Conservation (phyloP, 2,888 invertebrate genomes). For the Pollenia amentaria region DNA sequence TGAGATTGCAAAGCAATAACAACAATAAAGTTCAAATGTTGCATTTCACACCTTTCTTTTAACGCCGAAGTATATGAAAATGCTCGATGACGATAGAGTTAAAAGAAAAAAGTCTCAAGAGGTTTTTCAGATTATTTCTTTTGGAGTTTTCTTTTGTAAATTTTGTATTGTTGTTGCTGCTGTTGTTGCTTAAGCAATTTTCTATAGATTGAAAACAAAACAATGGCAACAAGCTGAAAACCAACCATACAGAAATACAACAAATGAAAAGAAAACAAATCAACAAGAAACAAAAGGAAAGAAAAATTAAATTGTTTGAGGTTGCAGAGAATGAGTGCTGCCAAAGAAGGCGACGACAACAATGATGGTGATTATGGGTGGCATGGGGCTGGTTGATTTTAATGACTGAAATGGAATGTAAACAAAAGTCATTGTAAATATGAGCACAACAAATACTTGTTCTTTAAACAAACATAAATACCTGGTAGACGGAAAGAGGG, state of each 20-base stretch:
- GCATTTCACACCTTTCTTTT: conserved; percentile 63
- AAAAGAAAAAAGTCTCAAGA: conserved; percentile 68
- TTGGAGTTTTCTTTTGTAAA: conserved; percentile 25
- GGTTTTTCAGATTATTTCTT: conserved; percentile 42
- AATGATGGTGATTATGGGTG: conserved; percentile 39
- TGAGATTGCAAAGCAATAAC: conserved; percentile 1
- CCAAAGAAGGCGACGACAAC: not conserved
- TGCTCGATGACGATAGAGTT: conserved; percentile 54
- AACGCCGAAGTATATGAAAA: conserved; percentile 3
- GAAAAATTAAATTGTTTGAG: conserved; percentile 24
- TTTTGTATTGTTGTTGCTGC: conserved; percentile 5
- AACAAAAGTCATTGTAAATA: conserved; percentile 46
- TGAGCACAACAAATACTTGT: conserved; percentile 25
- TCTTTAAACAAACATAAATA: not conserved
- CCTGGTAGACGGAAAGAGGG: not conserved
- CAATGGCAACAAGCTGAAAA: conserved; percentile 19
- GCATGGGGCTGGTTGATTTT: conserved; percentile 49
- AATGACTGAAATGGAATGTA: conserved; percentile 63
- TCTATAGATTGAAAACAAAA: conserved; percentile 14
- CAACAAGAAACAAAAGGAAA: not conserved
- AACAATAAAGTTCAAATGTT: conserved; percentile 52
- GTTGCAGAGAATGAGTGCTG: conserved; percentile 13
- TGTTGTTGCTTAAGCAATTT: conserved; percentile 5
- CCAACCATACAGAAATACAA: conserved; percentile 39
- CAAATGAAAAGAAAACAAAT: conserved; percentile 58